These are phyloP conservation scores for Heteromurus nitidus DNA, from an alignment of 2,888 invertebrate species.

Conservation along the genomic window DNA sequence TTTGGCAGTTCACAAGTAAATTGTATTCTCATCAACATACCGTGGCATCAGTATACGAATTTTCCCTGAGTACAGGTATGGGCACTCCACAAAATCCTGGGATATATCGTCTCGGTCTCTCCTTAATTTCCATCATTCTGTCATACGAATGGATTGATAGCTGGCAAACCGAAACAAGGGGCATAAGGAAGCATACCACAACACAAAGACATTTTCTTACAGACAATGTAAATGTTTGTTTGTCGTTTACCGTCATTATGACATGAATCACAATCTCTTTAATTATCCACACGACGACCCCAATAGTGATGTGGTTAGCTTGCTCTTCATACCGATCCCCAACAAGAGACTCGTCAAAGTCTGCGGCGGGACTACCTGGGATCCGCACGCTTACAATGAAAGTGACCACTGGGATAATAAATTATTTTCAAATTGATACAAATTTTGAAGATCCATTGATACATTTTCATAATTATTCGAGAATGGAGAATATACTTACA, in stretches of 20 bases:
- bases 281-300: neutral
- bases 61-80: slow-evolving; percentile 37
- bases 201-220: too few relatives aligned
- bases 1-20: too few relatives aligned
- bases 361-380: slow-evolving; percentile 15
- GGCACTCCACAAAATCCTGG: neutral
- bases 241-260: slow-evolving; percentile 42
- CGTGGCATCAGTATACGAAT: neutral
- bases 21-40: slow-evolving; percentile 20
- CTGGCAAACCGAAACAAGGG: too few relatives aligned
- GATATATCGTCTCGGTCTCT: slow-evolving; percentile 10
- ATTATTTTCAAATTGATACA: neutral
- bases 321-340: neutral
- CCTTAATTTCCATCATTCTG: slow-evolving; percentile 2
- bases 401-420: neutral
- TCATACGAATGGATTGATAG: slow-evolving; percentile 2
- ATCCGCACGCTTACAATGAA: slow-evolving; percentile 20
- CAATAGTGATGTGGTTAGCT: neutral
- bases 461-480: neutral
- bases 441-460: neutral
- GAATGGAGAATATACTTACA: slow-evolving; percentile 4
- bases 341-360: neutral
- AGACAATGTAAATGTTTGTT: too few relatives aligned
- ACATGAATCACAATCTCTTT: slow-evolving; percentile 21
- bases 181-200: too few relatives aligned